Evolutionary conservation across 2,888 invertebrate species (phyloP).

Genomic region (Cephonodes hylas): DNA sequence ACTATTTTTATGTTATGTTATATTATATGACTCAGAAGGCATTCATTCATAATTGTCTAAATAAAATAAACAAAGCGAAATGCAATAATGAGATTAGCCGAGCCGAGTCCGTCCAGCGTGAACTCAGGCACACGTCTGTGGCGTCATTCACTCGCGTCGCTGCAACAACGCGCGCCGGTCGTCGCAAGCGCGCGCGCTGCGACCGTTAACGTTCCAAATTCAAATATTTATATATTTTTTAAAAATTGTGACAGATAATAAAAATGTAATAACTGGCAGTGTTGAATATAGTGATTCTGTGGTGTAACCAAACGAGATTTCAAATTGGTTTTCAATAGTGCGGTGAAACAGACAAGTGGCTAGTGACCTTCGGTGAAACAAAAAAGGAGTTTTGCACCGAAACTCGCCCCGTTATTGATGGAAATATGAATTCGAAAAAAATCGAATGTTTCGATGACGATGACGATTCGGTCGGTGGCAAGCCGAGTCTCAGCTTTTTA

Average conservation of each 20-base stretch:
- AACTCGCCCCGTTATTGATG: constrained; percentile 49
- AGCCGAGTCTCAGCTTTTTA: constrained; percentile 77
- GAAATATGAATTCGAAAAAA: constrained; percentile 77
- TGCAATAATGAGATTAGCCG: constrained; percentile 68
- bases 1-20: neutral
- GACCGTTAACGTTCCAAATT: constrained; percentile 51
- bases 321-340: constrained; percentile 29
- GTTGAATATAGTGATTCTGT: constrained; percentile 23
- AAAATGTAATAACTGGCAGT: constrained; percentile 32
- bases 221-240: constrained; percentile 42
- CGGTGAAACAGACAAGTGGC: constrained; percentile 68
- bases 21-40: neutral
- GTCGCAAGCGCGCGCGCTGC: constrained; percentile 53
- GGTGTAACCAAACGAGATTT: constrained; percentile 18
- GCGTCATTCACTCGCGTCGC: constrained; percentile 67
- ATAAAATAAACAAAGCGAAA: constrained; percentile 52
- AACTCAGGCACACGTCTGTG: constrained; percentile 51
- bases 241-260: constrained; percentile 36
- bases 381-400: constrained; percentile 49
- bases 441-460: constrained; percentile 72
- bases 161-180: constrained; percentile 51
- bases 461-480: constrained; percentile 71
- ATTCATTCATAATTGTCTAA: constrained; percentile 21
- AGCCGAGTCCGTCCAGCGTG: constrained; percentile 53
- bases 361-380: constrained; percentile 59